Evolutionary conservation across 2,113 vertebrate species (phyloP).

Genomic region (Echinops telfairi): DNA sequence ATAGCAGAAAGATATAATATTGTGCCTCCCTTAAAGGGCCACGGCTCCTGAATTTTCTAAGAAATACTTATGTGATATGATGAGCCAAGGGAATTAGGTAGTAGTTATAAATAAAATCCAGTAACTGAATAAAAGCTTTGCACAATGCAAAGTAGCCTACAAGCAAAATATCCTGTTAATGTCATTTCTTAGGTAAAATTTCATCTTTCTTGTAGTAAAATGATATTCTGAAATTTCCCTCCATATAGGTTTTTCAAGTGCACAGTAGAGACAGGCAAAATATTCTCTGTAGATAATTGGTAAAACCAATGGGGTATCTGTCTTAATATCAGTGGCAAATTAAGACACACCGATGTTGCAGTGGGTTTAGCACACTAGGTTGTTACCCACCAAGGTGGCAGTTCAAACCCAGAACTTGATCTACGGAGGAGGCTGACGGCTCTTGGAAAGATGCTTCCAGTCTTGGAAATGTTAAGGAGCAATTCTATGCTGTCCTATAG

Average conservation of each 20-base stretch:
- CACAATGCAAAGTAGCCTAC: not conserved
- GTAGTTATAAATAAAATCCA: not conserved
- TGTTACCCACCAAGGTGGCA: too few relatives aligned
- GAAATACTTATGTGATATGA: not conserved
- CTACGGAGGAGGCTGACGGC: too few relatives aligned
- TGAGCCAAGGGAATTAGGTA: not conserved
- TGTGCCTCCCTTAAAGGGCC: not conserved
- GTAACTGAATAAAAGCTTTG: not conserved
- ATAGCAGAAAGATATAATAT: not conserved
- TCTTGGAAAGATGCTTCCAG: too few relatives aligned
- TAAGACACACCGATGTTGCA: not conserved
- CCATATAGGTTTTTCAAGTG: not conserved
- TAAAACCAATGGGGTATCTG: not conserved
- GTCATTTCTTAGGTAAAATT: conserved; percentile 24
- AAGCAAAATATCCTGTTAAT: conserved; percentile 46
- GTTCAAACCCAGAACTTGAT: too few relatives aligned
- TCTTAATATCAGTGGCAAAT: not conserved
- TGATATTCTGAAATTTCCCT: conserved; percentile 10
- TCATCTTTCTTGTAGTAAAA: not conserved
- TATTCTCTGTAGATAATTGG: conserved; percentile 32
- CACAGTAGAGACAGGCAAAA: not conserved
- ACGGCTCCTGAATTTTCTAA: not conserved
- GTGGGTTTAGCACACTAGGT: not conserved
- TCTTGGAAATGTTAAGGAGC: too few relatives aligned
- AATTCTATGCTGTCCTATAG: too few relatives aligned